A percentile compares a stretch with the other conserved stretches of the same genome.
Evolutionary conservation across 2,113 vertebrate species (phyloP).

Genomic region (Hylia prasina): DNA sequence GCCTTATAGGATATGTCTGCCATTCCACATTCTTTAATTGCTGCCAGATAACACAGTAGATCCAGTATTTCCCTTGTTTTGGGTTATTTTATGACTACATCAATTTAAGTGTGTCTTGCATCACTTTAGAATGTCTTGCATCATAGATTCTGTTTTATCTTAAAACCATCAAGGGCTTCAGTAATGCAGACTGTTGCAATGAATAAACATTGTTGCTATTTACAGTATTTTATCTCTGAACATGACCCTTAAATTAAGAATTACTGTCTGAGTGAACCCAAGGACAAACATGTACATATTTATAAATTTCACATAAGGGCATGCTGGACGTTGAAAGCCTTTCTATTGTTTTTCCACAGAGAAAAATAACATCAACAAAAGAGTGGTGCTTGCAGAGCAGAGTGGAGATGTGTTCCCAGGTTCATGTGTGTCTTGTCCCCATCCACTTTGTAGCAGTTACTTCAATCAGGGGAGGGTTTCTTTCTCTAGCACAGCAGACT

Average conservation of each 20-base stretch:
- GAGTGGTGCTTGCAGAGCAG: not conserved
- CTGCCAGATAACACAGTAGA: not conserved
- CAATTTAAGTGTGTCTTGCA: not conserved
- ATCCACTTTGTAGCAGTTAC: not conserved
- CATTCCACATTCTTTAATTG: not conserved
- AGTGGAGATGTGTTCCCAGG: not conserved
- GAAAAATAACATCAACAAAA: not conserved
- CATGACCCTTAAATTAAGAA: not conserved
- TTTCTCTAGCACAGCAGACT: not conserved
- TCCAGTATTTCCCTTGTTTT: not conserved
- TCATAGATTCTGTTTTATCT: not conserved
- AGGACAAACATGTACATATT: not conserved
- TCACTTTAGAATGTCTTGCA: not conserved
- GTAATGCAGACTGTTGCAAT: not conserved
- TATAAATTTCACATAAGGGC: fast-evolving
- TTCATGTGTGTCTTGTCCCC: fast-evolving
- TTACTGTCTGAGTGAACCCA: not conserved
- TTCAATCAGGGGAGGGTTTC: not conserved
- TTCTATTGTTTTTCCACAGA: not conserved
- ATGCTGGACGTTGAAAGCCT: fast-evolving
- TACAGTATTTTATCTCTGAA: not conserved
- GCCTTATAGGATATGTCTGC: not conserved
- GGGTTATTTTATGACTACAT: not conserved
- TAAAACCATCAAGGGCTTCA: not conserved
- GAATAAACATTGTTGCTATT: not conserved